Conservation (phyloP, 1,140 invertebrate species). For the Notospermus geniculatus region DNA sequence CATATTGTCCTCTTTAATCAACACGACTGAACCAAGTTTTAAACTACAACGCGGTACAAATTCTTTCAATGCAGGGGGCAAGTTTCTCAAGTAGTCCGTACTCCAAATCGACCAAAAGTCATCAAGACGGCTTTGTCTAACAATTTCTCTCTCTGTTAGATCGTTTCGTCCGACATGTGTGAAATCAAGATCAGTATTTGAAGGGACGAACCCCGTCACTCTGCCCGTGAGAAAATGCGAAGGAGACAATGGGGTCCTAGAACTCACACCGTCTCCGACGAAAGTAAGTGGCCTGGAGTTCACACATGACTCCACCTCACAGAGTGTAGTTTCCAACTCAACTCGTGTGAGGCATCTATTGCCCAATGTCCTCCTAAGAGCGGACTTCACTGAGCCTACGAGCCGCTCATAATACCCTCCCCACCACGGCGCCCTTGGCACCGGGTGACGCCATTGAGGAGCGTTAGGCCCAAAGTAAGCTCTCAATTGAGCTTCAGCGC, state of each 20-base stretch:
- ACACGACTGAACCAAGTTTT: not conserved
- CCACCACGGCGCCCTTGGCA: not conserved
- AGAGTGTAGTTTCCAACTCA: not conserved
- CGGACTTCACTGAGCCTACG: not conserved
- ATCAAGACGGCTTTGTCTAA: not conserved
- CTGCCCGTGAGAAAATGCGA: not conserved
- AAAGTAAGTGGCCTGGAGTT: not conserved
- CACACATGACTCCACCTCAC: not conserved
- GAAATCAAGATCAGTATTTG: not conserved
- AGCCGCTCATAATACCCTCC: not conserved
- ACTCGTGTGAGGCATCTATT: not conserved
- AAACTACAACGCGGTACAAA: not conserved
- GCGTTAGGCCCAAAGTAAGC: too few species aligned
- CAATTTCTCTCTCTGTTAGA: not conserved
- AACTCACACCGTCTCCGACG: not conserved
- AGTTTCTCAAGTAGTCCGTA: not conserved
- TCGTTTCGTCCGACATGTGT: not conserved
- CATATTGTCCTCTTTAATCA: not conserved
- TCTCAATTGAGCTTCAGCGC: too few species aligned
- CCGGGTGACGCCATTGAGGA: too few species aligned
- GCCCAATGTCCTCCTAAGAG: not conserved
- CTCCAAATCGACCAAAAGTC: not conserved
- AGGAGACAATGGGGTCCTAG: not conserved
- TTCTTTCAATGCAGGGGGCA: too few species aligned
- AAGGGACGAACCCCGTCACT: not conserved